Evolutionary conservation across 2,113 vertebrate genomes (phyloP), one percentile per base, ranked within the genome.

Genomic region (Triplophysa rosa): DNA sequence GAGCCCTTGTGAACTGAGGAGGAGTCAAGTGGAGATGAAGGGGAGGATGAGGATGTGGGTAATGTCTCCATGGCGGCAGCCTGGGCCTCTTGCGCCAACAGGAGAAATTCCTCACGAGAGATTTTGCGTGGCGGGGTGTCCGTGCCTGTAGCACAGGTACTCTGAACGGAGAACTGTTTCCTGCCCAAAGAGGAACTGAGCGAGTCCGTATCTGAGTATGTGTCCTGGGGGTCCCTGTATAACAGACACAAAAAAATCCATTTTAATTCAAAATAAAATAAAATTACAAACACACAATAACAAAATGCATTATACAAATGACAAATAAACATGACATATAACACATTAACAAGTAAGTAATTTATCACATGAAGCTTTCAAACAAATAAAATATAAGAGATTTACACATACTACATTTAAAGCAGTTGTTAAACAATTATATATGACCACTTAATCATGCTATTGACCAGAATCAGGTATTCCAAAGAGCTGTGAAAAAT

Each of bases 161-260:
- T 65, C 37, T 76, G 73, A 37, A 17, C 87, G 77, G 92, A 91
- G 86, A 93, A 92, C 77, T 93, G 94, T 78, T 95, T 98, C 83
- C 95, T 95, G 83, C 95, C 92, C 70, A 90, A 71, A 19, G 95
- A 95, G 24, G 96, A 96, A 88, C 88, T 94, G 86, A 97, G 90
- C 80, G 96, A 97, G 91, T 99, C 97, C 81, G 94, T 93, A 91
- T 98, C 96, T 7, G 94, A 95, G 91, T 90, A 87, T 58, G 93
- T 90, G 84, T 98, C 97, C 85, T 94, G 95, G 76, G 88, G 82
- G 77, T 98, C 96, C 93, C 98, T 96, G 87, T 87, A 86, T 54
- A 65, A 84, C 56, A 80, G 65, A 79, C n/a, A 79, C n/a, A 64
- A 81, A 78, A 19, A 58, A 19, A 29, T 29, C 2, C 0, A 14